These are phyloP conservation scores for Acanthochromis polyacanthus DNA, from an alignment of 2,113 vertebrate species.

Conservation along the genomic window DNA sequence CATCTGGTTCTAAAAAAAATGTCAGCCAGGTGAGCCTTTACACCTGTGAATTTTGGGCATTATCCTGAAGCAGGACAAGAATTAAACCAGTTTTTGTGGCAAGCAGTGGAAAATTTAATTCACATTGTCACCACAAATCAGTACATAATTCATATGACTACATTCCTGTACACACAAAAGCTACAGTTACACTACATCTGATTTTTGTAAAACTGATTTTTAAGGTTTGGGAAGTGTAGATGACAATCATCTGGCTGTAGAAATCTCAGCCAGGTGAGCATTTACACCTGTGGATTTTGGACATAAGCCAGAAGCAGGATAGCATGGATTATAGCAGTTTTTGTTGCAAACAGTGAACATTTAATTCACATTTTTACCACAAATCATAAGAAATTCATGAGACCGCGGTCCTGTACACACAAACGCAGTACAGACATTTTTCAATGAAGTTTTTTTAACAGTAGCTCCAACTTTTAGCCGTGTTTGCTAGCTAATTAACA, in stretches of 20 bases:
- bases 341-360: not conserved
- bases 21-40: constrained; percentile 17
- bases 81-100: not conserved
- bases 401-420: not conserved
- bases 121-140: not conserved
- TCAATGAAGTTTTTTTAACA: not conserved
- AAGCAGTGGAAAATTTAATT: not conserved
- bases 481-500: not conserved
- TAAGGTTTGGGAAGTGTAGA: no score
- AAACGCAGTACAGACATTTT: not conserved
- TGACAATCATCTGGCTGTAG: not conserved
- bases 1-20: not conserved
- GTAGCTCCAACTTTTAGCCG: not conserved
- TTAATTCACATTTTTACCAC: not conserved
- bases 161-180: no score
- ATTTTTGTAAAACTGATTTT: no score
- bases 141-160: not conserved
- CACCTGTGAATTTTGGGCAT: constrained; percentile 32
- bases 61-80: not conserved
- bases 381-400: not conserved
- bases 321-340: not conserved
- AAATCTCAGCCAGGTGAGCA: constrained; percentile 13
- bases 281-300: constrained; percentile 36
- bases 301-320: not conserved
- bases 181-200: not conserved